These are phyloP conservation scores for Ceyx erithaca DNA, from an alignment of 2,797 vertebrate genomes.

Conservation along the genomic window DNA sequence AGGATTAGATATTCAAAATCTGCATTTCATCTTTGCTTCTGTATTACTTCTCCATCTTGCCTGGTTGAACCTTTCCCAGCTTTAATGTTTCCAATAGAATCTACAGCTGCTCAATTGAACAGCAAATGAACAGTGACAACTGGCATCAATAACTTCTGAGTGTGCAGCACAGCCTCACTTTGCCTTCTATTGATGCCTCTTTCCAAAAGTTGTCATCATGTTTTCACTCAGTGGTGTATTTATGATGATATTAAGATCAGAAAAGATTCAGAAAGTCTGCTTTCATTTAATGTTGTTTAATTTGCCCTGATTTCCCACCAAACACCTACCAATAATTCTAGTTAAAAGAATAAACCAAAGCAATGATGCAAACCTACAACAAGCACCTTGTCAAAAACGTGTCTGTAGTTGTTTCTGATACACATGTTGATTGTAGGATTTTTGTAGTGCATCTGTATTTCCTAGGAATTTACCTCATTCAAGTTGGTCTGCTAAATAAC, in stretches of 20 bases:
- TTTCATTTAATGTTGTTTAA: not conserved
- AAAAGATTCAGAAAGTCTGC: not conserved
- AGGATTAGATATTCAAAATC: not conserved
- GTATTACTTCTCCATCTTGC: not conserved
- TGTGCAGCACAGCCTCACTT: not conserved
- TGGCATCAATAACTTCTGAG: not conserved
- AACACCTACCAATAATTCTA: not conserved
- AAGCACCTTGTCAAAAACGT: not conserved
- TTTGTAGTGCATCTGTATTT: not conserved
- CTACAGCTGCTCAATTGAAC: slow-evolving; percentile 7
- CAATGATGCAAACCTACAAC: not conserved
- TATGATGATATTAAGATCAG: not conserved
- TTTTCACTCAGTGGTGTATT: not conserved
- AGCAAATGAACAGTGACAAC: slow-evolving; percentile 20
- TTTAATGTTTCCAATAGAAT: not conserved
- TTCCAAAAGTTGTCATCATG: not conserved
- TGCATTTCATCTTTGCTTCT: not conserved
- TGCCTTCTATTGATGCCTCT: not conserved
- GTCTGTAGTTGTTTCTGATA: not conserved
- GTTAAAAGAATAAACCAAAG: not conserved
- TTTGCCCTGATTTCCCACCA: not conserved
- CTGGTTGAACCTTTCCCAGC: not conserved
- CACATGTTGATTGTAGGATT: slow-evolving; percentile 17
- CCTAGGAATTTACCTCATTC: slow-evolving; percentile 33
- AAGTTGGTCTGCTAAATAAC: slow-evolving; percentile 14